Evolutionary conservation across 2,797 vertebrate genomes (phyloP), one percentile per base, ranked within the genome.

Genomic region (Macropodus opercularis): DNA sequence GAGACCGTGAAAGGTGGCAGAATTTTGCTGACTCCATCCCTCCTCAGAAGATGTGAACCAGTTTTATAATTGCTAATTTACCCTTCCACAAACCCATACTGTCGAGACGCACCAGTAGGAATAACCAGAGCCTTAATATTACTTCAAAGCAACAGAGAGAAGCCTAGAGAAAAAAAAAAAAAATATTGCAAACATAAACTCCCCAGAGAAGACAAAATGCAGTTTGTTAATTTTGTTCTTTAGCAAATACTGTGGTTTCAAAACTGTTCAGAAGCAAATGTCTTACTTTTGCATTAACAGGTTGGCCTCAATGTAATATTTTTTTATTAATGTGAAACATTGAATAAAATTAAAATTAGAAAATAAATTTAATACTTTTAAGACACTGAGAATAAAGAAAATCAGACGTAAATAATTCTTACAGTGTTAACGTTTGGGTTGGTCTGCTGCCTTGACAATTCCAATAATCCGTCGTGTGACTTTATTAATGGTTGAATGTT

Each of bases 11-110:
- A 74, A 68, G 71, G 67, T 44, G 12, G 77, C 44, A 21, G 56
- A 46, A 67, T 85, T 86, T 66, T 75, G 86, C 86, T 87, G 85
- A 88, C 85, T 84, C 65, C 24, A 12, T 81, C 38, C 42, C 6
- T 24, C 65, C 63, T 86, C 53, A 56, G 59, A 84, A 78, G 82
- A 84, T 73, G 69, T 77, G 69, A 85, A 83, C 79, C 54, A 65
- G 70, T 41, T 63, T 79, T 73, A 70, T 86, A 82, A 89, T 86
- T 85, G 83, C 79, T 85, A 73, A 87, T 87, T 82, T 83, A 72
- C 67, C 39, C 64, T 55, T 73, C 62, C 46, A 55, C 41, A 67
- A 56, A 64, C 46, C 34, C 66, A 65, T 58, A 58, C 58, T 75
- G 63, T 69, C 13, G 46, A 72, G 59, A 79, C 4, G 18, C 52